Percentiles rank a stretch among this genome's conserved stretches.
Conservation (phyloP, 2,113 vertebrate species). For the Sylvietta virens region DNA sequence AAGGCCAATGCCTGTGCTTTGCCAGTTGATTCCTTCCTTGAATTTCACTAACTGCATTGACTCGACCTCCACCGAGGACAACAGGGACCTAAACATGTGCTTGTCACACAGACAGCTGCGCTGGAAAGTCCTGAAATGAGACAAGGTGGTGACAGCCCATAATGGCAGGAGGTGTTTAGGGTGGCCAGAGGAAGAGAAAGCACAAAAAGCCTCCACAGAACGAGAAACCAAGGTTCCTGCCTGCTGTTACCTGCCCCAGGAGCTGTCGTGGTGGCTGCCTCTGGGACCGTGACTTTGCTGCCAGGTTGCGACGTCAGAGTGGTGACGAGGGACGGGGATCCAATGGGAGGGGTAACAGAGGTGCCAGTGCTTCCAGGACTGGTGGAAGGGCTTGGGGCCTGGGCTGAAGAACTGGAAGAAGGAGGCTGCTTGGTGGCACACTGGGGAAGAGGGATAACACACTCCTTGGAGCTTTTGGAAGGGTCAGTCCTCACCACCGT, state of each 20-base stretch:
- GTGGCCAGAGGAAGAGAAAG: neutral
- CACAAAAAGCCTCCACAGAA: neutral
- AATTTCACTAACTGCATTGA: neutral
- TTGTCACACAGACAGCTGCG: fast-evolving
- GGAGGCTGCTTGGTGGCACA: neutral
- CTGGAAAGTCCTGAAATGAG: neutral
- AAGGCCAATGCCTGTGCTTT: neutral
- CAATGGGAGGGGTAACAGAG: fast-evolving
- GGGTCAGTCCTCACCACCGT: fast-evolving
- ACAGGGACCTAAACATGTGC: neutral
- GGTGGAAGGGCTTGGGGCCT: neutral
- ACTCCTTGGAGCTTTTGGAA: neutral
- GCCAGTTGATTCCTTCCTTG: neutral
- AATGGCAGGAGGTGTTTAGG: neutral
- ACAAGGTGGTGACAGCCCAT: neutral
- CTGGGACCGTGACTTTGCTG: neutral
- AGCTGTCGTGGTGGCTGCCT: fast-evolving
- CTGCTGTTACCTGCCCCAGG: neutral
- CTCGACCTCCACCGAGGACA: neutral
- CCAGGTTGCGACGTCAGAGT: neutral
- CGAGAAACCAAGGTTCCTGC: neutral
- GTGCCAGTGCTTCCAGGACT: neutral
- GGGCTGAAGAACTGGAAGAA: neutral
- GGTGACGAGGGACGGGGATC: neutral
- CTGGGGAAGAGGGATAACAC: fast-evolving